phyloP scores from a whole-genome alignment of 2,888 invertebrate species.

The Smittia aterrima region DNA sequence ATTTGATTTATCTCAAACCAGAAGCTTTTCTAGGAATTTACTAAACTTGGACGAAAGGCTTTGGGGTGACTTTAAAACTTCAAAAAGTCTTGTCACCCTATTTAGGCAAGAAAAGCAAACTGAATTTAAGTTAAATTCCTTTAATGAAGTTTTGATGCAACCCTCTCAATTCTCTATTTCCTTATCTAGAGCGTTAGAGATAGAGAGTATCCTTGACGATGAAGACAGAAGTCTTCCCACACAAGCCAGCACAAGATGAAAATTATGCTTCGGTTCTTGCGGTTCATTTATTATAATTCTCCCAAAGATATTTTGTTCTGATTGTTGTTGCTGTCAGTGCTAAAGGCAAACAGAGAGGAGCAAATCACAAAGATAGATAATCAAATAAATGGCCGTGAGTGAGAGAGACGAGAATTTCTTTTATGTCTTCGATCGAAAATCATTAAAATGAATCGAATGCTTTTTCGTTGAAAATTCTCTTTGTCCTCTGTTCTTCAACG shows the following conservation, averaged over 20 bases:
- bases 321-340: not conserved
- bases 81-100: too few relatives aligned
- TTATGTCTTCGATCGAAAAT: not conserved
- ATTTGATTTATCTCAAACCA: too few relatives aligned
- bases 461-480: not conserved
- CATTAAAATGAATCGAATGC: slow-evolving; percentile 8
- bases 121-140: not conserved
- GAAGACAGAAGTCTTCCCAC: not conserved
- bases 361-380: slow-evolving; percentile 23
- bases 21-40: too few relatives aligned
- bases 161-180: not conserved
- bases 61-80: too few relatives aligned
- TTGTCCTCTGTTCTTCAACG: not conserved
- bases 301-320: not conserved
- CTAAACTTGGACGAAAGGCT: too few relatives aligned
- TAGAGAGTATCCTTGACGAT: not conserved
- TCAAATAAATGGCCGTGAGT: not conserved
- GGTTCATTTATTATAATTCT: slow-evolving; percentile 30
- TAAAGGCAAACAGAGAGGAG: not conserved
- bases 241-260: not conserved
- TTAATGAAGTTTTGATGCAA: not conserved
- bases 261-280: slow-evolving; percentile 6
- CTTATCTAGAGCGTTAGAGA: too few relatives aligned
- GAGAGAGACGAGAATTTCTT: not conserved
- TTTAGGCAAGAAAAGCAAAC: not conserved